These are phyloP conservation scores for Tragelaphus buxtoni DNA, from an alignment of 2,113 vertebrate species.

Conservation along the genomic window DNA sequence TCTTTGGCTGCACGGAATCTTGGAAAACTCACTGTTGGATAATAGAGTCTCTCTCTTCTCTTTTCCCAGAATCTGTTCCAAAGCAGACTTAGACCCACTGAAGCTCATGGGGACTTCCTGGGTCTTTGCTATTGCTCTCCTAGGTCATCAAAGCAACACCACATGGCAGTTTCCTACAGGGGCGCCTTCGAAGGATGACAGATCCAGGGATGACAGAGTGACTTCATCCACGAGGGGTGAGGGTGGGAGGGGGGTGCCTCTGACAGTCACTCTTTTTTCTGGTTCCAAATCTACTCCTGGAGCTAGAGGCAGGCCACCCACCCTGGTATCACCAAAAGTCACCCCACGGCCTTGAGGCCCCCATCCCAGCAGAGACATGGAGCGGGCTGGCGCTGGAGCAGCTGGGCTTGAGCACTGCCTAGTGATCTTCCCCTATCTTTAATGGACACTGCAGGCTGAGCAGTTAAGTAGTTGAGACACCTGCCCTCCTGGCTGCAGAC, in stretches of 20 bases:
- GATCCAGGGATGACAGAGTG: background rate
- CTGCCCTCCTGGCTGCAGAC: background rate
- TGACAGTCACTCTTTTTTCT: background rate
- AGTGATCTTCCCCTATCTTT: background rate
- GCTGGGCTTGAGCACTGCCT: background rate
- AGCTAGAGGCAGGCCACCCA: background rate
- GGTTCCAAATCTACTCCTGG: background rate
- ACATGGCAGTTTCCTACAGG: background rate
- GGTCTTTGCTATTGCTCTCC: background rate
- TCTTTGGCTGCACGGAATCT: background rate
- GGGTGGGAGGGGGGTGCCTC: background rate
- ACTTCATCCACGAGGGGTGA: background rate
- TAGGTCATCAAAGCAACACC: background rate
- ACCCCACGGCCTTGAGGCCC: background rate
- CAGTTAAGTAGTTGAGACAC: rapidly evolving
- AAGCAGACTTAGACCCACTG: background rate
- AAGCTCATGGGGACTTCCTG: background rate
- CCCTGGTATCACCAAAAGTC: background rate
- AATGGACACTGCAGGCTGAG: background rate
- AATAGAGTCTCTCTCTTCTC: background rate
- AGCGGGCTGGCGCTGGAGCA: background rate
- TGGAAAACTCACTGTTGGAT: background rate
- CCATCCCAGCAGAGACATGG: background rate
- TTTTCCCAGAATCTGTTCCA: background rate
- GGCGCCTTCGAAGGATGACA: background rate